Evolutionary conservation across 30 jellyfish, hydroid and myxozoan species (phyloP), one percentile per base, ranked within the genome.

Genomic region (Pelagia noctiluca): DNA sequence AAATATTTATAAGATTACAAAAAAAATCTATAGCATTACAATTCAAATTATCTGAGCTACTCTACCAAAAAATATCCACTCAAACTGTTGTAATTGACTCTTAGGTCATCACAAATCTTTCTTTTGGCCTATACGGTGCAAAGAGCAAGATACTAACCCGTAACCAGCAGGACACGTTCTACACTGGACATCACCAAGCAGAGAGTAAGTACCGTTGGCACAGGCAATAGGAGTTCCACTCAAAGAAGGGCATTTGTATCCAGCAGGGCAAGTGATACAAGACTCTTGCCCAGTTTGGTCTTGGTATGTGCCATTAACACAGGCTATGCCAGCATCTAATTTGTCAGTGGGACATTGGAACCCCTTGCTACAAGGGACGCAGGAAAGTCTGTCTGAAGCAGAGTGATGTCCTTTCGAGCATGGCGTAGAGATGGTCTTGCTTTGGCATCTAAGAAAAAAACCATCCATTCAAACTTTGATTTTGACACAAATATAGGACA

Each of bases 101-200:
- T n/a, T n/a, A n/a, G n/a, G n/a, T n/a, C n/a, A n/a, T n/a, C n/a
- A n/a, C n/a, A n/a, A n/a, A n/a, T n/a, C n/a, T n/a, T n/a, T n/a
- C n/a, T n/a, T n/a, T n/a, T n/a, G n/a, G n/a, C n/a, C n/a, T n/a
- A n/a, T n/a, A n/a, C n/a, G n/a, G n/a, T n/a, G n/a, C 13, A 48
- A 13, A 48, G 13, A n/a, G 13, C 13, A 48, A 11, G n/a, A 48
- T 60, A 62, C 78, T 33, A 24, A 76, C 96, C 96, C 68, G 76
- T 77, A 79, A 2, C 96, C 96, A 1, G 83, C 88, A 18, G 96
- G 91, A 36, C 96, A 87, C 0, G 85, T 68, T 42, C 61, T 80
- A 63, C 96, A 87, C 2, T 77, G 83, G 10, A 47, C 76, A 37
- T 53, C 83, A 52, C 91, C 91, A 54, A 36, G 78, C 16, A 68